Conservation (phyloP, 2,888 invertebrate genomes). For the Drosophila parthenogenetica region DNA sequence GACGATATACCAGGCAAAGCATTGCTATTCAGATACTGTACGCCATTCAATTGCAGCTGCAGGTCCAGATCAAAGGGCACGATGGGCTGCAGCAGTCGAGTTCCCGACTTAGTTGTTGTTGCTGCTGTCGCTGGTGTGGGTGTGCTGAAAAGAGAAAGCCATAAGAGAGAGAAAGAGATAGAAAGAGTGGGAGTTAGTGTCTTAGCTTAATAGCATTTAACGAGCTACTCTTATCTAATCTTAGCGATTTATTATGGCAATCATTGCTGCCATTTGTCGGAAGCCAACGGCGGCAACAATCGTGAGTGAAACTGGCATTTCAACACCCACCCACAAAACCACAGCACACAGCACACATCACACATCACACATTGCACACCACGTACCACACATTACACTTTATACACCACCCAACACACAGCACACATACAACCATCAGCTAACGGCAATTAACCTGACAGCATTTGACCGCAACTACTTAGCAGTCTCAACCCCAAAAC, state of each 20-base stretch:
- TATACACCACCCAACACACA: too few relatives aligned
- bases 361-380: not conserved
- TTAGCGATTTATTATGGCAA: constrained; percentile 49
- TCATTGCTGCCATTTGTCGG: constrained; percentile 68
- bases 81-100: constrained; percentile 62
- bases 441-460: constrained; percentile 25
- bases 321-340: constrained; percentile 41
- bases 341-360: not conserved
- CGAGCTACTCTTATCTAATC: constrained; percentile 61
- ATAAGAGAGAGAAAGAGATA: not conserved
- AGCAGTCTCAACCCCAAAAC: too few relatives aligned
- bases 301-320: constrained; percentile 73
- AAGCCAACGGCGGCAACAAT: constrained; percentile 66
- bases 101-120: constrained; percentile 51
- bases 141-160: constrained; percentile 28
- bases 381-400: not conserved
- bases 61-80: constrained; percentile 73
- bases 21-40: constrained; percentile 64
- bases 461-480: constrained; percentile 18
- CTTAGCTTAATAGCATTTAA: constrained; percentile 28
- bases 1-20: constrained; percentile 36
- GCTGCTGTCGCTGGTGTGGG: constrained; percentile 39
- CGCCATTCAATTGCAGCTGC: constrained; percentile 53
- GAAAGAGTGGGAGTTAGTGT: constrained; percentile 14
- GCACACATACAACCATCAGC: constrained; percentile 7